These are phyloP conservation scores for Eumerus sabulonum DNA, from an alignment of 2,888 invertebrate genomes.

Conservation along the genomic window DNA sequence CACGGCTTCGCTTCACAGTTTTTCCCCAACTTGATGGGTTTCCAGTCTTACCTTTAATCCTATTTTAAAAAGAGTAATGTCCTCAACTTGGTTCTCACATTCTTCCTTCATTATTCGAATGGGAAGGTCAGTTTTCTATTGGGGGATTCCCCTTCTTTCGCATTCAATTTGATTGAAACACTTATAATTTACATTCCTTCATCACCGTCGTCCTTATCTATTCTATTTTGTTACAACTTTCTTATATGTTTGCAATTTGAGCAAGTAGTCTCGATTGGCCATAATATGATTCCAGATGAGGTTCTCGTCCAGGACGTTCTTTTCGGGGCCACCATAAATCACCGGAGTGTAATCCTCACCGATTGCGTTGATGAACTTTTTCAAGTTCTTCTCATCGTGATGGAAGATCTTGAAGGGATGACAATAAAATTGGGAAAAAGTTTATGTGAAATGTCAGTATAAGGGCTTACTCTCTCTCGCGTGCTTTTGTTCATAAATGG, in stretches of 20 bases:
- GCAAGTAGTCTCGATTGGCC: slow-evolving; percentile 72
- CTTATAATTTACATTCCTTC: slow-evolving; percentile 50
- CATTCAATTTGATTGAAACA: slow-evolving; percentile 55
- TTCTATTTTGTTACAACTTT: slow-evolving; percentile 69
- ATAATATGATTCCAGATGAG: slow-evolving; percentile 73
- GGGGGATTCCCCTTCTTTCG: neutral
- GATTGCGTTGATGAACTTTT: slow-evolving; percentile 74
- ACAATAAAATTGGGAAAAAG: neutral
- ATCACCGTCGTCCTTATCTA: neutral
- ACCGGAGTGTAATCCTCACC: slow-evolving; percentile 75
- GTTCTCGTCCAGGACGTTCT: slow-evolving; percentile 74
- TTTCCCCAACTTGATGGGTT: slow-evolving; percentile 25
- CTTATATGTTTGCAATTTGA: slow-evolving; percentile 73
- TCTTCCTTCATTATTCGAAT: neutral
- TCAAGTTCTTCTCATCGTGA: slow-evolving; percentile 75
- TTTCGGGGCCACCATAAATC: slow-evolving; percentile 75
- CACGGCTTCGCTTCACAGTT: neutral
- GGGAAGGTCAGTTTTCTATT: slow-evolving; percentile 21
- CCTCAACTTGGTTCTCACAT: too few relatives aligned
- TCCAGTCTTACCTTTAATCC: slow-evolving; percentile 63
- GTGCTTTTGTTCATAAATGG: slow-evolving; percentile 76
- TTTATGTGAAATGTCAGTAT: neutral
- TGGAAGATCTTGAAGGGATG: slow-evolving; percentile 72
- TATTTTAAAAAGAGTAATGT: slow-evolving; percentile 60
- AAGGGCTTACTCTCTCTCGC: slow-evolving; percentile 72